Evolutionary conservation across 2,797 vertebrate genomes (phyloP), one percentile per base, ranked within the genome.

Genomic region (Phylloscopus collybita): DNA sequence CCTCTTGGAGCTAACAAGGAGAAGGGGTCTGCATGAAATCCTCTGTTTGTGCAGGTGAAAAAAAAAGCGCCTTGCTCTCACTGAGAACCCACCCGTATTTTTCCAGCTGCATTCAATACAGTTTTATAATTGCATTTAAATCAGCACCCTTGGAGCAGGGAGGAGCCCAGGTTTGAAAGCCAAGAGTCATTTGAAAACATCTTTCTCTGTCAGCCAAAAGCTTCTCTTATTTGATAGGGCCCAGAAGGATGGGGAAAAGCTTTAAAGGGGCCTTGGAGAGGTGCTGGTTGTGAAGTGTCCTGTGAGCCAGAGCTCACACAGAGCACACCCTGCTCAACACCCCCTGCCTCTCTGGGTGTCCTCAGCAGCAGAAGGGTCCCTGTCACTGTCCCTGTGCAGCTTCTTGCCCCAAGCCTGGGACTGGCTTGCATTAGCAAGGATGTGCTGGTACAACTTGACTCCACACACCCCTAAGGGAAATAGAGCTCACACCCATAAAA

Each of bases 251-350:
- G 27, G 45, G 45, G 64, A 38, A 90, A 10, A 13, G 14, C 16
- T 78, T 61, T 54, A 27, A 13, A 2, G 16, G 15, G 23, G 17
- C 34, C 26, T 38, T 18, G 4, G 50, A 6, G 59, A 75, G 17
- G 16, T 12, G 60, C 53, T 79, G 0, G 0, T 1, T 7, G 29
- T 1, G 30, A 22, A 16, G 29, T 12, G 26, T 11, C 56, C 59
- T 11, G 5, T 3, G 21, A 81, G 66, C 1, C 45, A 11, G 11
- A 2, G 0, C 1, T 69, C 71, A 17, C 78, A 9, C 26, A 19
- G 4, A 75, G 21, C 65, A 4, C 5, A 34, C 27, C 4, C 57
- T 8, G 29, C 80, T 29, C 70, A 67, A 1, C 53, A 44, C 11
- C 20, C 16, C 0, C 53, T 57, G 61, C 23, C 57, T 29, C 5